Conservation (phyloP, 2,113 vertebrate genomes). For the Gasterosteus aculeatus region DNA sequence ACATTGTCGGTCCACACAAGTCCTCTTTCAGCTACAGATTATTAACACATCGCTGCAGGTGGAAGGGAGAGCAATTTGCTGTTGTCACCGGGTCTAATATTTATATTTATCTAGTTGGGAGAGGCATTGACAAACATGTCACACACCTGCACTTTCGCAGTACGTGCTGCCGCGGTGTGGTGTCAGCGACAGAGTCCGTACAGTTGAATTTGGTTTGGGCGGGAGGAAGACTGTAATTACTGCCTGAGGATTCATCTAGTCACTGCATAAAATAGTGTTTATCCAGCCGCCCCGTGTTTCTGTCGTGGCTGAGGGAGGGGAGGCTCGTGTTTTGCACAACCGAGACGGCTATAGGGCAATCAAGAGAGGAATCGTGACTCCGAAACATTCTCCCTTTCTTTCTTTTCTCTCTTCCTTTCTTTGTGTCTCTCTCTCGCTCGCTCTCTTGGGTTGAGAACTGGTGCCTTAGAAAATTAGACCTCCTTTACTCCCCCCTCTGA, state of each 20-base stretch:
- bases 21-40: slow-evolving; percentile 71
- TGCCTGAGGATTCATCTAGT: slow-evolving; percentile 84
- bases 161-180: slow-evolving; percentile 64
- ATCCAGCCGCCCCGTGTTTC: slow-evolving; percentile 80
- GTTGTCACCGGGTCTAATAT: slow-evolving; percentile 70
- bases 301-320: slow-evolving; percentile 76
- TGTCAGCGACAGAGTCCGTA: slow-evolving; percentile 73
- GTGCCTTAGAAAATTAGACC: slow-evolving; percentile 69
- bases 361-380: slow-evolving; percentile 78
- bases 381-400: slow-evolving; percentile 67
- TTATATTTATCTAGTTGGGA: slow-evolving; percentile 71
- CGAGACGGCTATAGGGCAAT: slow-evolving; percentile 74
- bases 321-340: slow-evolving; percentile 79
- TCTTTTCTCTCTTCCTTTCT: slow-evolving; percentile 27
- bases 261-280: slow-evolving; percentile 86
- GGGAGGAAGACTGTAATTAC: slow-evolving; percentile 83
- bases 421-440: slow-evolving; percentile 22
- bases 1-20: slow-evolving; percentile 62
- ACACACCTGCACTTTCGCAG: slow-evolving; percentile 78
- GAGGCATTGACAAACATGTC: slow-evolving; percentile 76
- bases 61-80: slow-evolving; percentile 39
- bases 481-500: slow-evolving; percentile 44
- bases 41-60: slow-evolving; percentile 69
- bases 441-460: slow-evolving; percentile 49
- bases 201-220: slow-evolving; percentile 72